A percentile compares a stretch with the other conserved stretches of the same genome.
Conservation (phyloP, 2,113 vertebrate species). For the Solea solea region DNA sequence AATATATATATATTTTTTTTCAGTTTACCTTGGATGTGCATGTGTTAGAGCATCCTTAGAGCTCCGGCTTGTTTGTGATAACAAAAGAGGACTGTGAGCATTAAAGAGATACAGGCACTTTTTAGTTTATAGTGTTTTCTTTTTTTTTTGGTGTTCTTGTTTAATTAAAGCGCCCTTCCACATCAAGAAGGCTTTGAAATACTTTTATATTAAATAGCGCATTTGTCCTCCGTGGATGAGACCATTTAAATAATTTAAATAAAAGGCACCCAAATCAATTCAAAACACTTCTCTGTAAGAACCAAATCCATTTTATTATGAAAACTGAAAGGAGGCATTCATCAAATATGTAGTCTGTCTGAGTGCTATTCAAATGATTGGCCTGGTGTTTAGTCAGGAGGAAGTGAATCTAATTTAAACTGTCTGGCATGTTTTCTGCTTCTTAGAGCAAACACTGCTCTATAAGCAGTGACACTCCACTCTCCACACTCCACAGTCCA, state of each 20-base stretch:
- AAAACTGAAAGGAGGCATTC: slow-evolving; percentile 31
- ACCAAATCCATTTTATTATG: slow-evolving; percentile 30
- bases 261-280: slow-evolving; percentile 18
- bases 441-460: slow-evolving; percentile 26
- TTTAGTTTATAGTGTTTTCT: background rate
- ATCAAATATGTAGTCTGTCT: slow-evolving; percentile 49
- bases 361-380: slow-evolving; percentile 42
- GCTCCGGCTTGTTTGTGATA: slow-evolving; percentile 52
- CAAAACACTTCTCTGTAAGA: slow-evolving; percentile 9
- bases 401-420: slow-evolving; percentile 53
- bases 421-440: slow-evolving; percentile 23
- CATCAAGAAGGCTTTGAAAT: slow-evolving; percentile 41
- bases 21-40: slow-evolving; percentile 20
- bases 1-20: background rate
- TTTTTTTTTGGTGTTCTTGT: slow-evolving; percentile 40
- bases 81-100: slow-evolving; percentile 31
- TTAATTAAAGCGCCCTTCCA: slow-evolving; percentile 46
- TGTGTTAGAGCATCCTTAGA: slow-evolving; percentile 14
- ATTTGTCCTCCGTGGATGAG: slow-evolving; percentile 38
- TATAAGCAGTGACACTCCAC: background rate
- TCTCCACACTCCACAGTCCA: background rate
- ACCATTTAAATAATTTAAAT: slow-evolving; percentile 9
- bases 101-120: slow-evolving; percentile 26
- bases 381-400: slow-evolving; percentile 42
- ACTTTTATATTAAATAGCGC: slow-evolving; percentile 24